Conservation (phyloP, 2,113 vertebrate genomes). For the Ctenomys sociabilis region DNA sequence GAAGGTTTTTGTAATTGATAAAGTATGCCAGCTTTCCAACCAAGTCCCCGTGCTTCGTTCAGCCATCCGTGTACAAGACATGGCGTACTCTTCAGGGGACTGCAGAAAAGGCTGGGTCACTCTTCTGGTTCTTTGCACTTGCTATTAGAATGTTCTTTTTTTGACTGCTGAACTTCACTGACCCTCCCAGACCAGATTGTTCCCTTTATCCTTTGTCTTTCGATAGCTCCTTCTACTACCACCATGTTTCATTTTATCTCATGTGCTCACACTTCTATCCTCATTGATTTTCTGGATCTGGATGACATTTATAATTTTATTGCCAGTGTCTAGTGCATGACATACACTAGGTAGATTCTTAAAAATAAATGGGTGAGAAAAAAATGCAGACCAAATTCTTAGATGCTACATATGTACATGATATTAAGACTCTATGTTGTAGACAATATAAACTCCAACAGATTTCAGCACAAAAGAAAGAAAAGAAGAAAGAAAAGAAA, state of each 20-base stretch:
- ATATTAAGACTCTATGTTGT: background rate
- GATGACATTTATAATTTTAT: background rate
- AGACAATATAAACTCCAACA: background rate
- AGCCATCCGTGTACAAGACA: background rate
- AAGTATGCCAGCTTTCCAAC: background rate
- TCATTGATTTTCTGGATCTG: background rate
- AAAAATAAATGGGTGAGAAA: slow-evolving; percentile 27
- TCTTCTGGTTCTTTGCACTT: background rate
- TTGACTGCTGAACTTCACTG: background rate
- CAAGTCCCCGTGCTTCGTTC: background rate
- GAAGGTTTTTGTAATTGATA: background rate
- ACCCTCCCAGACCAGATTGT: background rate
- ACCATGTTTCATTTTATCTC: background rate
- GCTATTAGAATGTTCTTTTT: background rate
- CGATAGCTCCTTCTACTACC: background rate
- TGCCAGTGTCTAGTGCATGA: background rate
- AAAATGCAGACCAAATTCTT: background rate
- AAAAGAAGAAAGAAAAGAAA: background rate
- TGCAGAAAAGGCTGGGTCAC: background rate
- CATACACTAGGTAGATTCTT: background rate
- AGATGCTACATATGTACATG: background rate
- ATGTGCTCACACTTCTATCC: background rate
- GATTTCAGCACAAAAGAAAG: background rate
- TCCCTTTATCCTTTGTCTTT: background rate
- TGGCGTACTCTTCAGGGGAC: background rate